Evolutionary conservation across 2,113 vertebrate genomes (phyloP).

Genomic region (Ifrita kowaldi): DNA sequence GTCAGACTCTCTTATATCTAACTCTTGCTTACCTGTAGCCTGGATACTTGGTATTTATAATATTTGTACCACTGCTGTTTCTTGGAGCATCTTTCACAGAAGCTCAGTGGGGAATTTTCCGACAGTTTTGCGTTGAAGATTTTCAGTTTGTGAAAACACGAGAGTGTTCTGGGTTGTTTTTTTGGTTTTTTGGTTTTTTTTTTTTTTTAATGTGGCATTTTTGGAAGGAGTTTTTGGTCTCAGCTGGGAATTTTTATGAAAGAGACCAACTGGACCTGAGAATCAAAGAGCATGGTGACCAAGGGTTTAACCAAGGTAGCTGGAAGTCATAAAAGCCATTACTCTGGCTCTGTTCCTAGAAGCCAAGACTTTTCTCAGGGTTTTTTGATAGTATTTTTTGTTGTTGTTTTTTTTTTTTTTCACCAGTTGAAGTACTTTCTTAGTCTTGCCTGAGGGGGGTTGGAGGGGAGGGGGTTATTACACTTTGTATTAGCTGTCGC

Average conservation of each 20-base stretch:
- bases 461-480: neutral
- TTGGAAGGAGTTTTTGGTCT: neutral
- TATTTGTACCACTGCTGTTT: neutral
- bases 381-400: neutral
- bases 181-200: neutral
- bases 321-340: neutral
- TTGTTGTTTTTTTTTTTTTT: neutral
- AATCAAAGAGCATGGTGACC: neutral
- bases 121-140: neutral
- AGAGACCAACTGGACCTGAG: neutral
- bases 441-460: neutral
- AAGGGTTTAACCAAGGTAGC: neutral
- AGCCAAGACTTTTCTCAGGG: neutral
- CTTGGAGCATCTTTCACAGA: neutral
- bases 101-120: neutral
- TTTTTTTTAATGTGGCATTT: neutral
- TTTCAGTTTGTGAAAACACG: neutral
- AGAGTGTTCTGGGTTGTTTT: neutral
- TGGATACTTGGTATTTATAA: neutral
- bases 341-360: neutral
- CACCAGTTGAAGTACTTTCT: neutral
- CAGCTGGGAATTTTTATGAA: neutral
- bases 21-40: neutral
- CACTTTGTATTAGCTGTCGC: neutral
- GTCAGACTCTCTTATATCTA: neutral